These are phyloP conservation scores for Bedellia somnulentella DNA, from an alignment of 2,888 invertebrate genomes.

Conservation along the genomic window DNA sequence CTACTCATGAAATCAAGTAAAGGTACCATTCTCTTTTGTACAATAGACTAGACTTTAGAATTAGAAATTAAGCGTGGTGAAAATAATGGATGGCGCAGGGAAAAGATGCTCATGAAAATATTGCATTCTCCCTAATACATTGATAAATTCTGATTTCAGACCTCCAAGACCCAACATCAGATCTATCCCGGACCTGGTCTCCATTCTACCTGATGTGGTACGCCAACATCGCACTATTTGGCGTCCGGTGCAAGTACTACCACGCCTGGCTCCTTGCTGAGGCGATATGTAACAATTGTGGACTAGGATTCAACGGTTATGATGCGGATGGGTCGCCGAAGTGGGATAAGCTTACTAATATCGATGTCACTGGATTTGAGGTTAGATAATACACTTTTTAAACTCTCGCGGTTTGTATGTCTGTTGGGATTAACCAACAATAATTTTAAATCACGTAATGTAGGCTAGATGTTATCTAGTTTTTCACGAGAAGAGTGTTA, in stretches of 20 bases:
- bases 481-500: no score
- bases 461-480: no score
- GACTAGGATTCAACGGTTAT: slow-evolving; percentile 88
- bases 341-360: slow-evolving; percentile 94
- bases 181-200: slow-evolving; percentile 52
- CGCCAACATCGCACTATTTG: slow-evolving; percentile 78
- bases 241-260: slow-evolving; percentile 91
- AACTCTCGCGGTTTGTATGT: neutral
- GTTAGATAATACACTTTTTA: no score
- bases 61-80: no score
- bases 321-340: slow-evolving; percentile 71
- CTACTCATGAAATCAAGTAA: no score
- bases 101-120: no score
- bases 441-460: slow-evolving; percentile 1
- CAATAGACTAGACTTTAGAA: no score
- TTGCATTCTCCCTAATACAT: no score
- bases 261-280: slow-evolving; percentile 97
- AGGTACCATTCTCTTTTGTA: no score
- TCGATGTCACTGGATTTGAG: slow-evolving; percentile 87
- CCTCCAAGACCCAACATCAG: slow-evolving; percentile 40
- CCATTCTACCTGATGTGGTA: slow-evolving; percentile 57
- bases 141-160: no score
- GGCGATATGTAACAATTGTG: slow-evolving; percentile 92
- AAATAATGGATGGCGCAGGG: no score
- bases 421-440: neutral